Evolutionary conservation across 2,113 vertebrate species (phyloP).

Genomic region (Passer domesticus): DNA sequence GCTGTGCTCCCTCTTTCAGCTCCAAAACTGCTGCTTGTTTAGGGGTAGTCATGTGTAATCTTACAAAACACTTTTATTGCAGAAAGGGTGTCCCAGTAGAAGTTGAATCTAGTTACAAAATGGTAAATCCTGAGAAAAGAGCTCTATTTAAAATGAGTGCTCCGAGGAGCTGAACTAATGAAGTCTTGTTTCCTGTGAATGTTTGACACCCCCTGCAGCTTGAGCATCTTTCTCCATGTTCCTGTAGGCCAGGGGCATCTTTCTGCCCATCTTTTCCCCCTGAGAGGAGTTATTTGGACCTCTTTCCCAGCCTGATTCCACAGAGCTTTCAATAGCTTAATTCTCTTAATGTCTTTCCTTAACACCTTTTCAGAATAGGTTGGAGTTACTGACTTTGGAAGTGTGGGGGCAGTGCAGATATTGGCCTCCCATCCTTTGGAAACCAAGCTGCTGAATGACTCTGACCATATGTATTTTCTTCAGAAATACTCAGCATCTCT

Average conservation of each 20-base stretch:
- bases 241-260: not conserved
- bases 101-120: not conserved
- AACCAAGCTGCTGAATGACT: not conserved
- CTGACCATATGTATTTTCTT: not conserved
- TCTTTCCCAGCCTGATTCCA: not conserved
- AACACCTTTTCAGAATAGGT: not conserved
- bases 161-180: accelerated
- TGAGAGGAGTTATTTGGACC: not conserved
- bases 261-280: not conserved
- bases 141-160: not conserved
- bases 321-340: not conserved
- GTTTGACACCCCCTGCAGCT: not conserved
- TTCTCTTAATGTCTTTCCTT: not conserved
- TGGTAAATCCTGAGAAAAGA: not conserved
- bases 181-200: not conserved
- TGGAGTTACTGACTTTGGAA: not conserved
- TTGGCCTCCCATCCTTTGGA: not conserved
- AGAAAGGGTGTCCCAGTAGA: not conserved
- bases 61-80: not conserved
- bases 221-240: not conserved
- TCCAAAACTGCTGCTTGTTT: not conserved
- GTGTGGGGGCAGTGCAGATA: accelerated
- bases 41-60: not conserved
- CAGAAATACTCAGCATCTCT: not conserved
- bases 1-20: not conserved